Evolutionary conservation across 2,797 vertebrate genomes (phyloP).

Genomic region (Danio jaintianensis): DNA sequence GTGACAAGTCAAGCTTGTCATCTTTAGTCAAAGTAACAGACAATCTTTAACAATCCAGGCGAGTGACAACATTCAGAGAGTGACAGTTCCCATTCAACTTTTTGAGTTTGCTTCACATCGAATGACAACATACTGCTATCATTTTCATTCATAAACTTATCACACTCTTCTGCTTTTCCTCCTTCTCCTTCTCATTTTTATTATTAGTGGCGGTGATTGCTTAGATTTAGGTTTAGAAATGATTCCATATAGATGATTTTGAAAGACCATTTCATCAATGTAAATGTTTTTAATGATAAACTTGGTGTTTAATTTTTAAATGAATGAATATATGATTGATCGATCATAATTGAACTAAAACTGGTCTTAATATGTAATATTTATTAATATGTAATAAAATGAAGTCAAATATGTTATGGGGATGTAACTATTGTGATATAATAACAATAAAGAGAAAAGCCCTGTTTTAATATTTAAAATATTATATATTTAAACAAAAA

Average conservation of each 20-base stretch:
- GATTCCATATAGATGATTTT: too few relatives aligned
- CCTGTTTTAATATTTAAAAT: not conserved
- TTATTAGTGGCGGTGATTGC: too few relatives aligned
- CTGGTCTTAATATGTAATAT: not conserved
- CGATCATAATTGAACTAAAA: not conserved
- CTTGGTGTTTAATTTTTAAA: too few relatives aligned
- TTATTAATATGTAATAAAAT: too few relatives aligned
- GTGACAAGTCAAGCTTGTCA: not conserved
- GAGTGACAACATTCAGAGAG: not conserved
- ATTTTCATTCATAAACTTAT: slow-evolving; percentile 3
- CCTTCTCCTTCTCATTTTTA: not conserved
- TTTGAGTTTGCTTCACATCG: not conserved
- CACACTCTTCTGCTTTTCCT: too few relatives aligned
- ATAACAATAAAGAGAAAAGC: not conserved
- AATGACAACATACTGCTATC: not conserved
- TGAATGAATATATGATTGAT: too few relatives aligned
- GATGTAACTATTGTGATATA: not conserved
- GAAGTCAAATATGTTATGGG: not conserved
- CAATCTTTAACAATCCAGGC: not conserved
- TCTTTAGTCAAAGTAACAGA: not conserved
- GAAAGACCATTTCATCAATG: too few relatives aligned
- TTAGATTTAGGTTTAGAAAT: too few relatives aligned
- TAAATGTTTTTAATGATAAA: too few relatives aligned
- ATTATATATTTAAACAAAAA: not conserved
- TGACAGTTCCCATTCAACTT: not conserved